Percentiles rank a stretch among this genome's conserved stretches.
Conservation (phyloP, 2,888 invertebrate genomes). For the Drosophila subsilvestris region DNA sequence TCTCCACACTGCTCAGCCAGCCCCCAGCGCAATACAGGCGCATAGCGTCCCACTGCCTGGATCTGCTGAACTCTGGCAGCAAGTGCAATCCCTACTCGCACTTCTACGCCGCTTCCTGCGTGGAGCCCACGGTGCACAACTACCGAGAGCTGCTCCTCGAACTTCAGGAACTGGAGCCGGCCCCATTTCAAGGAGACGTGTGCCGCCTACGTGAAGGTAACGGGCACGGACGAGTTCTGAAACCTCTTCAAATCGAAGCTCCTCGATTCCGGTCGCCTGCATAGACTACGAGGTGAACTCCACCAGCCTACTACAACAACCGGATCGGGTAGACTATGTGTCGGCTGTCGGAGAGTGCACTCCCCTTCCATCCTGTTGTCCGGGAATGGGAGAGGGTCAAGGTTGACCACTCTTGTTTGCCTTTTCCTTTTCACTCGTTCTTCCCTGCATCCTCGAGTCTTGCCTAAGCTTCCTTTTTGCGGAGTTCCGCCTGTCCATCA, state of each 20-base stretch:
- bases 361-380: too few relatives aligned
- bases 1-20: constrained; percentile 88
- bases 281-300: constrained; percentile 79
- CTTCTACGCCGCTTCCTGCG: constrained; percentile 89
- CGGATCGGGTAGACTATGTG: constrained; percentile 12
- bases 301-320: not conserved
- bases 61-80: constrained; percentile 86
- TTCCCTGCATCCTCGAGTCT: too few relatives aligned
- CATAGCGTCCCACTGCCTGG: constrained; percentile 90
- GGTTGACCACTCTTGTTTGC: too few relatives aligned
- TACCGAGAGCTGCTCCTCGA: constrained; percentile 91
- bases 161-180: constrained; percentile 89
- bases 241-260: constrained; percentile 87
- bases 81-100: constrained; percentile 86
- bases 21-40: constrained; percentile 89
- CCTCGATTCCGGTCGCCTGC: constrained; percentile 84
- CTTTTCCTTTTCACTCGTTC: too few relatives aligned
- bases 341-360: too few relatives aligned
- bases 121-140: constrained; percentile 89
- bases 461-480: too few relatives aligned
- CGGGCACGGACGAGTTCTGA: constrained; percentile 89
- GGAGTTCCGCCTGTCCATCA: too few relatives aligned
- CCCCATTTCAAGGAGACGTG: constrained; percentile 87
- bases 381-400: too few relatives aligned
- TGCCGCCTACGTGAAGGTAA: constrained; percentile 89